Evolutionary conservation across 2,888 invertebrate genomes (phyloP), one percentile per base, ranked within the genome.

Genomic region (Ormyrus labotus): DNA sequence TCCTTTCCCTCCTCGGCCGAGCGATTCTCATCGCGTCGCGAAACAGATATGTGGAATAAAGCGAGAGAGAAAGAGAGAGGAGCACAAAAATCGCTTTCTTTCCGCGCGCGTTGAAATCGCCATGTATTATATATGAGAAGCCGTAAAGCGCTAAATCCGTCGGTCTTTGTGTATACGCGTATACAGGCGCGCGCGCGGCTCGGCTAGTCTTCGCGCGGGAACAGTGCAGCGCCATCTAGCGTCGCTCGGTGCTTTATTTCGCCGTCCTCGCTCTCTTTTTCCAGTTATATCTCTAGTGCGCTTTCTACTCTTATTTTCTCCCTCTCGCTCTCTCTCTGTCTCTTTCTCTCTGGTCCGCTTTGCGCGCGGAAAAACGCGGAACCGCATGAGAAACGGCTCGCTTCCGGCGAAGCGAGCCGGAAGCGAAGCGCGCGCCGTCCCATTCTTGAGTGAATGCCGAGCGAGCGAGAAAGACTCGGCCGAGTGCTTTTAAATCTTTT

Each of bases 381-480:
- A 73, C 64, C 78, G 79, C 67, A 78, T 83, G 84, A 84, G 84
- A 85, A 85, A 84, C 83, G 84, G 80, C 82, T 78, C 57, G 81
- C 83, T 84, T 85, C 84, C 84, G 83, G 78, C 81, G 61, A 73
- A 78, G 50, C 58, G 75, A 79, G 72, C 82, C 84, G 84, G 86
- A 85, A 86, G 85, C 85, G 84, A 83, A 84, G 82, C 80, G 70
- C 67, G 82, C 80, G 70, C 67, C 83, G 71, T 81, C 81, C 82
- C 82, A 81, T 84, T 77, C 81, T 76, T 80, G 81, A 78, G 70
- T 67, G 81, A 83, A 81, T 83, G 77, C 82, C 82, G 34, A 77
- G 80, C 10, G 34, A 47, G 53, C n/a, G 34, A 19, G 48, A 70
- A 19, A 48, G 34, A 45, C 57, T 48, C 65, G 61, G 58, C 13